A percentile compares a stretch with the other conserved stretches of the same genome.
Evolutionary conservation across 2,113 vertebrate genomes (phyloP).

Genomic region (Salminus brasiliensis): DNA sequence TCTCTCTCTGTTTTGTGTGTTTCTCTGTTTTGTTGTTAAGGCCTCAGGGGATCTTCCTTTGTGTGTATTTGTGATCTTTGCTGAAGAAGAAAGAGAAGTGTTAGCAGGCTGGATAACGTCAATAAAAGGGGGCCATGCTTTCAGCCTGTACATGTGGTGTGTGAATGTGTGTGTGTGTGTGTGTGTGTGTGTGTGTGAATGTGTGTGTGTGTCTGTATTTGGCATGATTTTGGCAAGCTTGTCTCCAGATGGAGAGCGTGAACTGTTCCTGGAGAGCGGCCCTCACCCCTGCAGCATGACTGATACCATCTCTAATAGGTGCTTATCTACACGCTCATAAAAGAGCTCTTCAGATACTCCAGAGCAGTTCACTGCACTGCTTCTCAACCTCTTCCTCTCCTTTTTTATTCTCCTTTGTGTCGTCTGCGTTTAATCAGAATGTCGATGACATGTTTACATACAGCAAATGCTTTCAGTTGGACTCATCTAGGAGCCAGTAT

Average conservation of each 20-base stretch:
- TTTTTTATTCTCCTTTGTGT: not conserved
- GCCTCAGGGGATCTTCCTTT: slow-evolving; percentile 23
- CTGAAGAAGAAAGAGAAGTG: not conserved
- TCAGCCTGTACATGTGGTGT: not conserved
- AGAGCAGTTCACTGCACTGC: not conserved
- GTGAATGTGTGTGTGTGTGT: not conserved
- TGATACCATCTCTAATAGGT: slow-evolving; percentile 67
- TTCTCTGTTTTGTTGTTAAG: not conserved
- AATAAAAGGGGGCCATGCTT: not conserved
- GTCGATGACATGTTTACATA: not conserved
- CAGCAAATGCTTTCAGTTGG: not conserved
- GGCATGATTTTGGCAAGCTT: slow-evolving; percentile 13
- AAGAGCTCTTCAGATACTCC: slow-evolving; percentile 37
- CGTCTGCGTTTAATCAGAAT: not conserved
- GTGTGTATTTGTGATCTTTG: not conserved
- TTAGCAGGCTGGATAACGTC: not conserved
- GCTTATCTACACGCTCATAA: slow-evolving; percentile 52
- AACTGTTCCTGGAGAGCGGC: slow-evolving; percentile 63
- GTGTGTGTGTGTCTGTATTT: not conserved
- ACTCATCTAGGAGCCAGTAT: not conserved
- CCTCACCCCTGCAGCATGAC: slow-evolving; percentile 59
- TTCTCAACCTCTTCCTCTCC: not conserved
- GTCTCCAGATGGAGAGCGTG: slow-evolving; percentile 72
- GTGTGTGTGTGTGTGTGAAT: not conserved
- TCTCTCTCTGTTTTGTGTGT: slow-evolving; percentile 36